phyloP scores from a whole-genome alignment of 2,113 vertebrate species.

The Nipponia nippon region DNA sequence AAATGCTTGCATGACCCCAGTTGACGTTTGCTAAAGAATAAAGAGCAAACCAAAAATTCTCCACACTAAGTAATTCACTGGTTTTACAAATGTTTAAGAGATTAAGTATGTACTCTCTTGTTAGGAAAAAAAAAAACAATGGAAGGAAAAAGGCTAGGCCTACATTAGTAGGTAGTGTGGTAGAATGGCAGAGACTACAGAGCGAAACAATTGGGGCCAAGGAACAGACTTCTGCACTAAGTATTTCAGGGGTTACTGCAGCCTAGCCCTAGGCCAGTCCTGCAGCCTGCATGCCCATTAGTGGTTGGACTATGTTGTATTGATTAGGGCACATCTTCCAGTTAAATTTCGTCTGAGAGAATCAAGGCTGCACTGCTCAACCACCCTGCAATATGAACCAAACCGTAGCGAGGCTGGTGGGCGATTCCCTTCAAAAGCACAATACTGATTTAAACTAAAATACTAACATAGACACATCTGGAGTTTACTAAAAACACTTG shows the following conservation, averaged over 20 bases:
- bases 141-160: background rate
- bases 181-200: background rate
- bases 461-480: too few species aligned
- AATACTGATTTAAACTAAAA: background rate
- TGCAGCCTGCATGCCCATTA: background rate
- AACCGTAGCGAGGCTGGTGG: fast-evolving
- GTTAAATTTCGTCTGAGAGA: background rate
- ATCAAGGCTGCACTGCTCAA: background rate
- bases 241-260: background rate
- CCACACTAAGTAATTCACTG: background rate
- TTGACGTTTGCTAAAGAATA: background rate
- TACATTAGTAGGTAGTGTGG: background rate
- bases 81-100: background rate
- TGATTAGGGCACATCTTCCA: background rate
- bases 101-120: background rate
- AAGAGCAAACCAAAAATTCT: background rate
- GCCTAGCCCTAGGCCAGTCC: background rate
- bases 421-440: background rate
- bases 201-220: background rate
- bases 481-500: background rate
- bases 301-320: background rate
- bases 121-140: background rate
- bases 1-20: background rate
- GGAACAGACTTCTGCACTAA: background rate
- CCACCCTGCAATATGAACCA: background rate